A percentile compares a stretch with the other conserved stretches of the same genome.
Conservation (phyloP, 2,113 vertebrate genomes). For the Myotis brandtii region DNA sequence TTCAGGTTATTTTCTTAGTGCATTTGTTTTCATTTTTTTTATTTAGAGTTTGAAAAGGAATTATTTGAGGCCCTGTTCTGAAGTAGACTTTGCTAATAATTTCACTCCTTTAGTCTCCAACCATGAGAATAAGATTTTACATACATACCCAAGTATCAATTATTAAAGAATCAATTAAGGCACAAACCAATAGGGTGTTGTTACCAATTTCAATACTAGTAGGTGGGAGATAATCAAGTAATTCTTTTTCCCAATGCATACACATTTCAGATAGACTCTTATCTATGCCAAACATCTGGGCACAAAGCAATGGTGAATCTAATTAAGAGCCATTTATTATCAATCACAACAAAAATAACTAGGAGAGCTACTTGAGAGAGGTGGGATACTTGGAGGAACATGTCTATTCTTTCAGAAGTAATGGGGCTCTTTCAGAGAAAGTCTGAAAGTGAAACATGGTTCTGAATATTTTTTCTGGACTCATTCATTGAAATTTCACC, state of each 20-base stretch:
- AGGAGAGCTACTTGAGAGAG: background rate
- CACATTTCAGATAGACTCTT: background rate
- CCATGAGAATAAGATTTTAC: background rate
- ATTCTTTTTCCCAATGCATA: background rate
- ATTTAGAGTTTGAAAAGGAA: background rate
- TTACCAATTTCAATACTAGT: background rate
- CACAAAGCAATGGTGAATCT: background rate
- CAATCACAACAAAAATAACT: background rate
- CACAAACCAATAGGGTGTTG: background rate
- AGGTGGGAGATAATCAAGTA: no score
- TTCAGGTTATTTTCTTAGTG: background rate
- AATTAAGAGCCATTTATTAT: background rate
- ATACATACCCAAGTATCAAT: background rate
- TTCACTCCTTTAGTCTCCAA: background rate
- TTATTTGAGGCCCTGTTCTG: background rate
- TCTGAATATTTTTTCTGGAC: background rate
- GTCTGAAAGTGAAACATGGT: background rate
- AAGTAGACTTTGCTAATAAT: background rate
- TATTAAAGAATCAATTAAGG: constrained; percentile 4
- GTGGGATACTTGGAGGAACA: background rate
- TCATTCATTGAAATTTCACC: background rate
- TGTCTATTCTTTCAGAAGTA: background rate
- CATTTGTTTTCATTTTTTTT: background rate
- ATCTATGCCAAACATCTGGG: background rate
- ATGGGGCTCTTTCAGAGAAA: background rate